phyloP scores from a whole-genome alignment of 2,797 vertebrate species.

The Sebastes hopkinsi region DNA sequence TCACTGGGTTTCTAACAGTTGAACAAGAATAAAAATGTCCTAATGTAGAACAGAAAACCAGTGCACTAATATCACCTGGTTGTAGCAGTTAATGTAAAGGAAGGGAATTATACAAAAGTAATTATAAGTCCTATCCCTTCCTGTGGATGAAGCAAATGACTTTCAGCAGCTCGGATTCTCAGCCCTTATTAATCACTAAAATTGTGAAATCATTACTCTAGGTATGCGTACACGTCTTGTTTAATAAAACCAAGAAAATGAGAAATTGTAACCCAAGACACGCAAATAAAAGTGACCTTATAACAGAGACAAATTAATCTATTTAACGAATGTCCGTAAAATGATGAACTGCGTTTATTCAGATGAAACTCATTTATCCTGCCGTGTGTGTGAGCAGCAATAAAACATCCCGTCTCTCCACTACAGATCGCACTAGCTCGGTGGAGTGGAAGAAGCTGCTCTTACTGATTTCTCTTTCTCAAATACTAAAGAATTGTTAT shows the following conservation, averaged over 20 bases:
- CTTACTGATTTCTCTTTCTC: not conserved
- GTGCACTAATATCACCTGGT: not conserved
- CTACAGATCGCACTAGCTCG: not conserved
- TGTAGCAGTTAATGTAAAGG: not conserved
- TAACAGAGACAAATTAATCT: slow-evolving; percentile 7
- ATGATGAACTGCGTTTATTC: not conserved
- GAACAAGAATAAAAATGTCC: not conserved
- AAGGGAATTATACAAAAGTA: not conserved
- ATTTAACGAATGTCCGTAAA: slow-evolving; percentile 2
- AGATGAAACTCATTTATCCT: not conserved
- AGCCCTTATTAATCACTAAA: not conserved
- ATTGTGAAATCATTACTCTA: slow-evolving; percentile 1
- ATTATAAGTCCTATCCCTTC: not conserved
- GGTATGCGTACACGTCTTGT: not conserved
- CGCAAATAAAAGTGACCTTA: slow-evolving; percentile 18
- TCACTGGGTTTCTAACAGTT: not conserved
- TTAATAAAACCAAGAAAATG: slow-evolving; percentile 22
- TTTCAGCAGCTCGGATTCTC: not conserved
- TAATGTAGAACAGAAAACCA: not conserved
- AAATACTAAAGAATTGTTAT: not conserved
- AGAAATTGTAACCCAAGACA: slow-evolving; percentile 7
- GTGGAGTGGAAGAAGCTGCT: not conserved
- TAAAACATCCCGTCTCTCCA: not conserved
- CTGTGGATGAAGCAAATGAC: not conserved
- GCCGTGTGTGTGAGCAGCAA: not conserved